Evolutionary conservation across 2,888 invertebrate species (phyloP).

Genomic region (Pandemis corylana): DNA sequence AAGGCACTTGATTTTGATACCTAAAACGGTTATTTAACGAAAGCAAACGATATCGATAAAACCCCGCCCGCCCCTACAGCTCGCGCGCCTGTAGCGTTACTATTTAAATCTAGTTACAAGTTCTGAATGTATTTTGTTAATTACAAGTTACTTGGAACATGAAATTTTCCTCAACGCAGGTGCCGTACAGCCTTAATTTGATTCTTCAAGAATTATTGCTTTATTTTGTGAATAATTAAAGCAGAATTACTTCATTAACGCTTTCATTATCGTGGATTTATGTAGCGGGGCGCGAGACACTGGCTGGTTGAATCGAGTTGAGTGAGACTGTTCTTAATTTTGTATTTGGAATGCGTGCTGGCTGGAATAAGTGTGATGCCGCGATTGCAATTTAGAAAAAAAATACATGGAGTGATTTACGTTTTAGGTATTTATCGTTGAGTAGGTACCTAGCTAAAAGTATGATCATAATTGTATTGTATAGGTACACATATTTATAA

Average conservation of each 20-base stretch:
- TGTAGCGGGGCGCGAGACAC: constrained; percentile 28
- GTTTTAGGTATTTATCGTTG: neutral
- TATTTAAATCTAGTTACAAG: constrained; percentile 85
- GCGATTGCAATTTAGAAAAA: neutral
- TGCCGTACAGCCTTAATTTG: constrained; percentile 62
- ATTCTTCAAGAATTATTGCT: constrained; percentile 65
- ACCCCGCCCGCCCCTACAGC: constrained; percentile 47
- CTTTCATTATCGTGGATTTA: constrained; percentile 31
- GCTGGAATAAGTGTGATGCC: constrained; percentile 7
- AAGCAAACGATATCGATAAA: constrained; percentile 13
- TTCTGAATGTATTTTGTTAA: constrained; percentile 84
- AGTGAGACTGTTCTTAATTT: constrained; percentile 23
- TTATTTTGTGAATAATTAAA: constrained; percentile 53
- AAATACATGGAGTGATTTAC: neutral
- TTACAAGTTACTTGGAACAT: constrained; percentile 79
- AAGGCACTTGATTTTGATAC: neutral
- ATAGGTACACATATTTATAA: no score
- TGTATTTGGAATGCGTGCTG: constrained; percentile 19
- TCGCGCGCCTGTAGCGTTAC: constrained; percentile 67
- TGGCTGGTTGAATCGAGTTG: constrained; percentile 1
- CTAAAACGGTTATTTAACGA: neutral
- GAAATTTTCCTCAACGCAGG: constrained; percentile 77
- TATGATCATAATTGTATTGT: no score
- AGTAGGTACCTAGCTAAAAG: no score
- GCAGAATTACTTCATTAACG: constrained; percentile 39